Percentiles rank a stretch among this genome's conserved stretches.
phyloP scores from a whole-genome alignment of 2,113 vertebrate genomes.

The Protomyctophum bolini region DNA sequence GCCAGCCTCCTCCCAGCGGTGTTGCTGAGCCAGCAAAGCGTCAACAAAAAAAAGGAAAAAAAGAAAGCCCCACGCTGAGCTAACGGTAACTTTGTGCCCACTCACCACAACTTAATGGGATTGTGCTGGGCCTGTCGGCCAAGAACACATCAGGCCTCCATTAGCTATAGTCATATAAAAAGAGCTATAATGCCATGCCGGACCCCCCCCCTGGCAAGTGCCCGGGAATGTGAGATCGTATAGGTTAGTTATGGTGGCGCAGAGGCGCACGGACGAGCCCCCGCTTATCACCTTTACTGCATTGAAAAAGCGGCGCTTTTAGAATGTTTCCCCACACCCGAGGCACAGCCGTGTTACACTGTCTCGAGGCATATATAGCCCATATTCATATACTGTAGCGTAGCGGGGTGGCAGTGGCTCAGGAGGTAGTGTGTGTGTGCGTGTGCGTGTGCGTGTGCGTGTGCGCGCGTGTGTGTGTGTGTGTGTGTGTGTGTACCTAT shows the following conservation, averaged over 20 bases:
- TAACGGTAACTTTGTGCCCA: conserved; percentile 49
- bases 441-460: too few relatives aligned
- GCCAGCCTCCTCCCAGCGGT: conserved; percentile 42
- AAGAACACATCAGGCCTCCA: conserved; percentile 73
- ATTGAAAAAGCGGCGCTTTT: too few relatives aligned
- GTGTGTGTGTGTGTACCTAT: too few relatives aligned
- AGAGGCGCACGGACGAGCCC: background rate
- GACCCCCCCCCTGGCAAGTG: conserved; percentile 32
- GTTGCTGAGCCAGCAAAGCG: conserved; percentile 66
- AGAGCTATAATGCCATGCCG: conserved; percentile 31
- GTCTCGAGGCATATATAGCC: too few relatives aligned
- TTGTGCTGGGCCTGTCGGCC: conserved; percentile 59
- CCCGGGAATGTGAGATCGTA: conserved; percentile 26
- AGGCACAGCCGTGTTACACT: background rate
- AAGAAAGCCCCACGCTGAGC: conserved; percentile 43
- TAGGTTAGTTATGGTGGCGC: background rate
- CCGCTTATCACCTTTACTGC: background rate
- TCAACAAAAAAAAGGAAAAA: background rate
- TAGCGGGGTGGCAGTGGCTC: too few relatives aligned
- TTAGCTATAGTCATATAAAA: conserved; percentile 64
- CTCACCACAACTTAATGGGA: conserved; percentile 72
- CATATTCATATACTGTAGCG: too few relatives aligned
- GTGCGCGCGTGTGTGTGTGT: too few relatives aligned
- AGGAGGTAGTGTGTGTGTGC: too few relatives aligned
- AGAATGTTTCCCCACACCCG: background rate